Conservation (phyloP, 30 jellyfish, hydroid and myxozoan genomes). For the Hydractinia echinata region DNA sequence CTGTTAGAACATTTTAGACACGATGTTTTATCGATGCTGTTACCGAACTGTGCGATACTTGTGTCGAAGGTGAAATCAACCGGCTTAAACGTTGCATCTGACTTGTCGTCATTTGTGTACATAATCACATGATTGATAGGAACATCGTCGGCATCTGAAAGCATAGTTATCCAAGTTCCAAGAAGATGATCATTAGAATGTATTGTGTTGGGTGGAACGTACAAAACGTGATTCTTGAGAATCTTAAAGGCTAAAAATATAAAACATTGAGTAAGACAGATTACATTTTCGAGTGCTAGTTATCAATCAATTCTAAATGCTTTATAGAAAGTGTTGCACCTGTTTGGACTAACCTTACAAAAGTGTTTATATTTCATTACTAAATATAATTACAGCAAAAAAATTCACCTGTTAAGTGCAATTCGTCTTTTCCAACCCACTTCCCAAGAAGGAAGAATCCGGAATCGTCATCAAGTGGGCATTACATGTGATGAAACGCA, state of each 20-base stretch:
- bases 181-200: neutral
- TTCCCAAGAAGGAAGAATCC: slow-evolving; percentile 5
- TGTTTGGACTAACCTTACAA: no score
- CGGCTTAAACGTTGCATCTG: no score
- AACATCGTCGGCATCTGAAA: neutral
- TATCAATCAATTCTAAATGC: no score
- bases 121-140: slow-evolving; percentile 5
- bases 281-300: neutral
- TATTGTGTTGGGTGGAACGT: slow-evolving; percentile 8
- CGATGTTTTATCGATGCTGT: no score
- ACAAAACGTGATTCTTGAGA: neutral
- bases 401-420: neutral
- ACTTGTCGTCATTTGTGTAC: neutral
- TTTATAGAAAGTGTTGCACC: no score
- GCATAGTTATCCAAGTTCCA: neutral
- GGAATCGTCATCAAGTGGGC: slow-evolving; percentile 13
- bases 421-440: neutral
- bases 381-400: neutral
- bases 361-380: no score
- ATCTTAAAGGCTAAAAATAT: neutral
- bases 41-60: no score
- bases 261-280: no score
- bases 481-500: neutral
- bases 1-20: no score
- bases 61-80: no score